Evolutionary conservation across 2,113 vertebrate genomes (phyloP).

Genomic region (Aspidoscelis tigris): DNA sequence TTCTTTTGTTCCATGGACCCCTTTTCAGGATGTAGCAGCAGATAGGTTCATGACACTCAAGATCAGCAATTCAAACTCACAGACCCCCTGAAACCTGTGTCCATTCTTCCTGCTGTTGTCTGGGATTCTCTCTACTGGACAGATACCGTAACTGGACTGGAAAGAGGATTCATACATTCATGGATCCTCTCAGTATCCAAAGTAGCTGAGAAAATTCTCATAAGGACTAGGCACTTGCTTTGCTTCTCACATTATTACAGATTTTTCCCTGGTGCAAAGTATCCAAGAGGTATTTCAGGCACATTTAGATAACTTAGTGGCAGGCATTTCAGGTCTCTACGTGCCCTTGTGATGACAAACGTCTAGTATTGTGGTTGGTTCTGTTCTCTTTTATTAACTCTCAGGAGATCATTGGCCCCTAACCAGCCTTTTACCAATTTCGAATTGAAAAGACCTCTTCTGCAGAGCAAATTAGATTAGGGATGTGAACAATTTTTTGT

Average conservation of each 20-base stretch:
- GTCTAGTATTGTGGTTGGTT: neutral
- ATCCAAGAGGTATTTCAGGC: too few relatives aligned
- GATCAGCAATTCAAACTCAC: too few relatives aligned
- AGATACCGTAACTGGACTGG: neutral
- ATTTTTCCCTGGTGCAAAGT: too few relatives aligned
- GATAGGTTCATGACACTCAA: too few relatives aligned
- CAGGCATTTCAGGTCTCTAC: conserved; percentile 6
- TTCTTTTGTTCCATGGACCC: too few relatives aligned
- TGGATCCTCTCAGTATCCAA: neutral
- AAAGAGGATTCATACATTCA: neutral
- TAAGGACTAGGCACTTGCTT: neutral
- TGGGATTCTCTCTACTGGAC: neutral
- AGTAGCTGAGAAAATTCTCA: neutral
- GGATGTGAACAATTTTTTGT: too few relatives aligned
- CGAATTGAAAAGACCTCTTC: neutral
- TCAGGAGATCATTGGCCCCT: neutral
- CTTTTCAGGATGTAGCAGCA: too few relatives aligned
- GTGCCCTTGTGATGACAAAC: neutral
- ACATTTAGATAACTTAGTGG: too few relatives aligned
- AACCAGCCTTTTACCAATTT: neutral
- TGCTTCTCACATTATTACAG: too few relatives aligned
- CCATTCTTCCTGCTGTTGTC: neutral
- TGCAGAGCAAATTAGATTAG: neutral
- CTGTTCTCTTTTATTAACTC: neutral
- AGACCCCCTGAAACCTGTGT: too few relatives aligned